Evolutionary conservation across 2,797 vertebrate genomes (phyloP).

Genomic region (Potorous gilbertii): DNA sequence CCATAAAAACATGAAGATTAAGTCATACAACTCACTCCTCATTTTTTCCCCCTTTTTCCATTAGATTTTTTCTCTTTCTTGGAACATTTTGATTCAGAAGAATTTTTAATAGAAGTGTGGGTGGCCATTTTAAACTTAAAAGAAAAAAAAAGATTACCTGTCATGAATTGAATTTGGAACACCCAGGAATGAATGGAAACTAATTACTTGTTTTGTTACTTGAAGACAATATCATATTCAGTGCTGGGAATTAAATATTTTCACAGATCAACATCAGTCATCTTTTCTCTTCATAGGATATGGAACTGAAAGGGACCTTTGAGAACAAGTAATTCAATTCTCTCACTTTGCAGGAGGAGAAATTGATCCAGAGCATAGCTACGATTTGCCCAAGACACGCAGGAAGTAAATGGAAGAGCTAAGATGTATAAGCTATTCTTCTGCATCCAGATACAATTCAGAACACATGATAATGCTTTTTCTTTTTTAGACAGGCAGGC

Average conservation of each 20-base stretch:
- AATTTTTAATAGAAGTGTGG: constrained; percentile 9
- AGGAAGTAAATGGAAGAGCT: background rate
- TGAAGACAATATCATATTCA: constrained; percentile 24
- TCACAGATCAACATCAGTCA: constrained; percentile 20
- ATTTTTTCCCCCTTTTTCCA: background rate
- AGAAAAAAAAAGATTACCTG: background rate
- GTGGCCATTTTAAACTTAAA: background rate
- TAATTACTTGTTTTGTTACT: constrained; percentile 40
- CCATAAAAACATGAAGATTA: constrained; percentile 7
- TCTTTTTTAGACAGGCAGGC: no score
- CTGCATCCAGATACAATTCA: background rate
- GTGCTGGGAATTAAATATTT: constrained; percentile 12
- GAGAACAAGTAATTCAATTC: background rate
- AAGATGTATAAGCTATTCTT: background rate
- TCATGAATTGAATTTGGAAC: constrained; percentile 30
- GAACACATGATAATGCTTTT: background rate
- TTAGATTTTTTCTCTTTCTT: background rate
- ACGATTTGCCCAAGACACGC: background rate
- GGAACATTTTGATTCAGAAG: background rate
- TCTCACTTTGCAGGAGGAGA: background rate
- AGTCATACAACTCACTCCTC: background rate
- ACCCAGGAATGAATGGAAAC: constrained; percentile 55
- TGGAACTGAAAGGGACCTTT: background rate
- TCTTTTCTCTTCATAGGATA: background rate
- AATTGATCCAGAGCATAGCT: background rate